Evolutionary conservation across 1,140 invertebrate species (phyloP), one percentile per base, ranked within the genome.

Genomic region (Anastatus disparis): DNA sequence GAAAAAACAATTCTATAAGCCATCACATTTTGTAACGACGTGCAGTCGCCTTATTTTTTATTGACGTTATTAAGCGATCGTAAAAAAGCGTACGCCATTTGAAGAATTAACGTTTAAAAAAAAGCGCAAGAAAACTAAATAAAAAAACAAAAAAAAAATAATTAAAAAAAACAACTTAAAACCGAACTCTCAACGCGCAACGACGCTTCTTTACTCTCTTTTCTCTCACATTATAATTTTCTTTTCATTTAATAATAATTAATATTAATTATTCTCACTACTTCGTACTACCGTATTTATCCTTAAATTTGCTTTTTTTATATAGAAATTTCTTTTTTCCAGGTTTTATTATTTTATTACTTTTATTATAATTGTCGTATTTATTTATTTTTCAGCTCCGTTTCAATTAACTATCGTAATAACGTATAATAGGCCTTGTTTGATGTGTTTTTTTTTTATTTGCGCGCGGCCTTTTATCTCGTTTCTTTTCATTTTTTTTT

Each of bases 391-490:
- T n/a, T n/a, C n/a, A n/a, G n/a, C n/a, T n/a, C n/a, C n/a, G n/a
- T n/a, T n/a, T n/a, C n/a, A n/a, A n/a, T n/a, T n/a, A n/a, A n/a
- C n/a, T n/a, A n/a, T n/a, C n/a, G n/a, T n/a, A n/a, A n/a, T n/a
- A n/a, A 55, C 31, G 10, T 46, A 29, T 50, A 29, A 10, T 52
- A 69, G 46, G 67, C 67, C 46, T 2, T 69, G 40, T 10, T 62
- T 9, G 42, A 56, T 26, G n/a, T 52, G 53, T 65, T 50, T n/a
- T n/a, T n/a, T n/a, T n/a, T n/a, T n/a, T n/a, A n/a, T 62, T 67
- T 58, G 53, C 67, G 46, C 53, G 59, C 40, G 58, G 40, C 53
- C 61, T 71, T 52, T n/a, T n/a, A n/a, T n/a, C n/a, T n/a, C n/a
- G n/a, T n/a, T n/a, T n/a, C n/a, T n/a, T n/a, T n/a, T n/a, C n/a